Conservation (phyloP, 2,888 invertebrate species). For the Chrysolina americana region DNA sequence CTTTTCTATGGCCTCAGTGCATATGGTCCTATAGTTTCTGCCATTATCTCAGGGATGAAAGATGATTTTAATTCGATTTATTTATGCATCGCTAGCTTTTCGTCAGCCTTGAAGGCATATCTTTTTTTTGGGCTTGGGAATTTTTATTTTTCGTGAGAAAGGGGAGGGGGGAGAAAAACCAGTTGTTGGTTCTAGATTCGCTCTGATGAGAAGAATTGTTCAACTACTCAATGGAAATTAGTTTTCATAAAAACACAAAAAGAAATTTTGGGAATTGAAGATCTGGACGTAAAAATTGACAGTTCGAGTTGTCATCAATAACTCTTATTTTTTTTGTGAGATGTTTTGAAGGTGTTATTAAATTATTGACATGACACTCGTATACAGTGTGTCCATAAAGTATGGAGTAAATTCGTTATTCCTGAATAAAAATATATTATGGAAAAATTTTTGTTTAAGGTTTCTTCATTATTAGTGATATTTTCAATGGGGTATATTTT, state of each 20-base stretch:
- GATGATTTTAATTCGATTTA: conserved; percentile 56
- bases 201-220: neutral
- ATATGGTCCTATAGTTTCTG: conserved; percentile 49
- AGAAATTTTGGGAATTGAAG: too few relatives aligned
- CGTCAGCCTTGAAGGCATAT: neutral
- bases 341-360: too few relatives aligned
- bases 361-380: too few relatives aligned
- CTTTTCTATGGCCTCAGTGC: conserved; percentile 30
- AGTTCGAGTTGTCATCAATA: too few relatives aligned
- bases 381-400: too few relatives aligned
- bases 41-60: conserved; percentile 57
- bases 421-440: too few relatives aligned
- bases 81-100: conserved; percentile 54
- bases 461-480: too few relatives aligned
- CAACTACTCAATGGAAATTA: neutral
- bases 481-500: too few relatives aligned
- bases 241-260: neutral
- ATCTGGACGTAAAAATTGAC: too few relatives aligned
- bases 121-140: conserved; percentile 29
- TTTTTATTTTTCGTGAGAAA: conserved; percentile 21
- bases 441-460: too few relatives aligned
- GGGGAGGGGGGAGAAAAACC: conserved; percentile 20
- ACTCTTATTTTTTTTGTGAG: too few relatives aligned
- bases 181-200: conserved; percentile 7
- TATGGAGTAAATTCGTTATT: too few relatives aligned